phyloP scores from a whole-genome alignment of 2,113 vertebrate species.

The Muntiacus muntjak region DNA sequence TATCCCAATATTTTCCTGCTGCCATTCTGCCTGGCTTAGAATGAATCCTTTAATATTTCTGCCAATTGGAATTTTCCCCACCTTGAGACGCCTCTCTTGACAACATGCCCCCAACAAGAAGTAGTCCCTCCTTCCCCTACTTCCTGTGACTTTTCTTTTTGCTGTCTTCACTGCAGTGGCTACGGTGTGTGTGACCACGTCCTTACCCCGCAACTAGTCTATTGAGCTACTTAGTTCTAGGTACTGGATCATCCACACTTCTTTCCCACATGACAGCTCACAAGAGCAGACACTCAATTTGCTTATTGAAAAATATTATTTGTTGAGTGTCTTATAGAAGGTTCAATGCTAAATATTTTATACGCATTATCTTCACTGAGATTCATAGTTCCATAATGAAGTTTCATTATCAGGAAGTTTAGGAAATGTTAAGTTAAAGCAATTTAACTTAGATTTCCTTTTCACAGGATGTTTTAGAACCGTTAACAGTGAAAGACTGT shows the following conservation, averaged over 20 bases:
- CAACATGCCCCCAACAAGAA: neutral
- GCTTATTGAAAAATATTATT: neutral
- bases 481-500: neutral
- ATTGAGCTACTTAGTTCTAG: neutral
- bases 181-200: neutral
- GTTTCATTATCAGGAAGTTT: neutral
- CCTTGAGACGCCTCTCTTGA: neutral
- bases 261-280: neutral
- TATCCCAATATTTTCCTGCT: neutral
- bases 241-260: neutral
- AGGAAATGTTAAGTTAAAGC: neutral
- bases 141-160: neutral
- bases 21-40: neutral
- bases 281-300: neutral
- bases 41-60: neutral
- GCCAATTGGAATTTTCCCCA: neutral
- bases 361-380: neutral
- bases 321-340: neutral
- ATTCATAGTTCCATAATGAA: neutral
- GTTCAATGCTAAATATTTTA: neutral
- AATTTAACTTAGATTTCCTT: neutral
- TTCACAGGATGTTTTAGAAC: neutral
- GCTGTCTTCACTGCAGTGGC: neutral
- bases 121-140: neutral
- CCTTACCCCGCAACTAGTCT: neutral